Conservation (phyloP, 2,797 vertebrate genomes). For the Limnodromus scolopaceus region DNA sequence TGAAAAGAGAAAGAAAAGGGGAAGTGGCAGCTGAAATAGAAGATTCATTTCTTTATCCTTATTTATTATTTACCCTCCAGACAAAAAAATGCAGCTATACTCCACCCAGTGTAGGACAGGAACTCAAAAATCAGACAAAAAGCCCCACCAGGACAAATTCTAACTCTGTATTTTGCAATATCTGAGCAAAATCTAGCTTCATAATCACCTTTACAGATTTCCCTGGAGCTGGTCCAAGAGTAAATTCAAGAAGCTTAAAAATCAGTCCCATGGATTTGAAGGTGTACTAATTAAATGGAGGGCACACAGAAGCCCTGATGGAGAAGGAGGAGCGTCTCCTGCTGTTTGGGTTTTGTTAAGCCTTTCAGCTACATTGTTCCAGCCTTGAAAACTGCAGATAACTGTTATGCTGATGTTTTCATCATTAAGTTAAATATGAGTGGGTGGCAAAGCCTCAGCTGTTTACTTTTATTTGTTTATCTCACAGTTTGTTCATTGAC, state of each 20-base stretch:
- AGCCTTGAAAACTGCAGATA: slow-evolving; percentile 16
- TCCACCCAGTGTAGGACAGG: background rate
- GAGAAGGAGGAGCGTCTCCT: background rate
- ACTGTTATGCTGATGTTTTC: background rate
- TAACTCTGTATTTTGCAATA: background rate
- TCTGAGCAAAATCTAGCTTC: background rate
- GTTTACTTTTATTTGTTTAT: background rate
- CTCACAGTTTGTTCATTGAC: background rate
- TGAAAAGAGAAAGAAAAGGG: background rate
- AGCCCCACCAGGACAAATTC: background rate
- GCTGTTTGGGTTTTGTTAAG: background rate
- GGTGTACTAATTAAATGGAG: background rate
- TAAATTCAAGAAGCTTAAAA: background rate
- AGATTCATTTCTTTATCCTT: background rate
- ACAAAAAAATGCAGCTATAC: background rate
- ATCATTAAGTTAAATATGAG: background rate
- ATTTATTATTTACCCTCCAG: background rate
- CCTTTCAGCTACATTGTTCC: background rate
- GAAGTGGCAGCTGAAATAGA: background rate
- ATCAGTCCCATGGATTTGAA: background rate
- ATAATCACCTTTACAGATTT: background rate
- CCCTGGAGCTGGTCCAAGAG: background rate
- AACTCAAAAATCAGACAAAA: background rate
- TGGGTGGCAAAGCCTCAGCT: background rate
- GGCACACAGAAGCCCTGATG: background rate